These are phyloP conservation scores for Gambelia wislizenii DNA, from an alignment of 2,797 vertebrate genomes.

Conservation along the genomic window DNA sequence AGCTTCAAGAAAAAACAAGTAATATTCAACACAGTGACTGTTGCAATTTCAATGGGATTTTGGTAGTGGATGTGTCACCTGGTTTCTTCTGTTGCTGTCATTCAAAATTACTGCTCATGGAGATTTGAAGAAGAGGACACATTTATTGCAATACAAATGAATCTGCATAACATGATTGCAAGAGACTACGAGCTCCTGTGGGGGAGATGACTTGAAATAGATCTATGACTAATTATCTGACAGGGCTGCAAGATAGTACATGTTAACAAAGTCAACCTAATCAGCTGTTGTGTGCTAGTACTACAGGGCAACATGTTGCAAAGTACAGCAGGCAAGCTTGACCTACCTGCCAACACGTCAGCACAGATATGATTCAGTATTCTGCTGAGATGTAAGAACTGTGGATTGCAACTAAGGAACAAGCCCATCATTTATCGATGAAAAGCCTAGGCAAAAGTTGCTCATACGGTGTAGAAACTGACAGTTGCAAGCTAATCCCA, in stretches of 20 bases:
- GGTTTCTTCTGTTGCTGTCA: neutral
- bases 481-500: neutral
- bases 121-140: neutral
- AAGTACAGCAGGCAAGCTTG: neutral
- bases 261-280: neutral
- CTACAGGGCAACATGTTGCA: neutral
- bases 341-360: slow-evolving; percentile 5
- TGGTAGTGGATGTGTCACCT: too few relatives aligned
- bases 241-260: neutral
- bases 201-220: neutral
- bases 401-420: slow-evolving; percentile 1
- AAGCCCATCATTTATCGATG: neutral
- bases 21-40: too few relatives aligned
- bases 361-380: slow-evolving; percentile 2
- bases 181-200: neutral
- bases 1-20: neutral
- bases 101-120: neutral
- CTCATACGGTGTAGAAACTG: neutral
- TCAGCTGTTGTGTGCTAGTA: neutral
- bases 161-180: slow-evolving; percentile 1
- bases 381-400: neutral
- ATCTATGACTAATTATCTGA: neutral
- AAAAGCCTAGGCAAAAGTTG: neutral
- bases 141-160: neutral
- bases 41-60: too few relatives aligned